Base-by-base conservation (phyloP, 1,140 invertebrate species). In the Drosophila novamexicana region DNA sequence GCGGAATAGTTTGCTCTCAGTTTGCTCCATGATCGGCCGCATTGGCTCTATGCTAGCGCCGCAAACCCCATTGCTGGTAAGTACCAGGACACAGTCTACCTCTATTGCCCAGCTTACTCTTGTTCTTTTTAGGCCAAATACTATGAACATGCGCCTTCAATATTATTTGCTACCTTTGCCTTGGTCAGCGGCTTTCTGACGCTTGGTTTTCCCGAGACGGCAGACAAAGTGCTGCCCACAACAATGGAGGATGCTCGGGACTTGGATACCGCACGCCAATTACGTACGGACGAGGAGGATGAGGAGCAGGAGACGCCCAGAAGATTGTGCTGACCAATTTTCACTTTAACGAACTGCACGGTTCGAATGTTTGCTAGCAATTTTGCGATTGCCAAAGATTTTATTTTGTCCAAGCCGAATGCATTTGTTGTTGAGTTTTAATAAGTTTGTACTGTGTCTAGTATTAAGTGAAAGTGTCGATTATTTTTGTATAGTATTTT, bases 1-100 rank as follows among this genome's bases (percentile, higher is more conserved):
- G n/a, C 93, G 95, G 0, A 94, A 95, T 66, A 93, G 94, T 18
- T 79, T 95, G 42, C 90, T 96, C 7, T 93, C 94, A 0, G 83
- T 94, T 50, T 95, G 95, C 88, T 95, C 95, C n/a, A 95, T 96
- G 93, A 90, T 94, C 50, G 95, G 95, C 22, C 93, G 96, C 34
- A 92, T 96, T 39, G 95, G 95, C 1, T 95, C 95, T 18, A 94
- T 96, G 90, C 77, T 95, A 37, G 95, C 95, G 6, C 95, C 95
- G 73, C 94, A 95, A 93, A 94, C 95, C 7, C 94, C 94, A 0
- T 70, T 94, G 10, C 65, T 94, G 91, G 93, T 94, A 44, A 47
- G 68, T 49, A 6, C 7, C 4, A 36, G 6, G 34, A 1, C 0
- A 6, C 8, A 0, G 12, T 42, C 8, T 1, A 0, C 9, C 7